These are phyloP conservation scores for Corythaixoides concolor DNA, from an alignment of 2,113 vertebrate genomes.

Conservation along the genomic window DNA sequence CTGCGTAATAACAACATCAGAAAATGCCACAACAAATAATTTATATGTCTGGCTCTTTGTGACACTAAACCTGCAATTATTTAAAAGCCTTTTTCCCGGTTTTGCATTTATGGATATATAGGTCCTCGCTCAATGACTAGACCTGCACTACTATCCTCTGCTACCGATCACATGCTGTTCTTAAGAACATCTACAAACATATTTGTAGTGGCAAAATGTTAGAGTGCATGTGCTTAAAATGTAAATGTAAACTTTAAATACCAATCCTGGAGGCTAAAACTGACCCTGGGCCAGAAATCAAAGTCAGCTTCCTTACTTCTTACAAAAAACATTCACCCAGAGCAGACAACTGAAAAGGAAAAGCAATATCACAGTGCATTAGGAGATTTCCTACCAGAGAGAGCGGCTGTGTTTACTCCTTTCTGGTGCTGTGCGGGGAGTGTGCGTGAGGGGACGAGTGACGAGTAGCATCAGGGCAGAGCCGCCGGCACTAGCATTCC, in stretches of 20 bases:
- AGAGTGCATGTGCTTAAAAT: not conserved
- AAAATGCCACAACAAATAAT: not conserved
- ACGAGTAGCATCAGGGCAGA: not conserved
- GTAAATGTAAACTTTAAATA: constrained; percentile 20
- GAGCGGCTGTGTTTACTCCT: not conserved
- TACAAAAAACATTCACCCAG: constrained; percentile 33
- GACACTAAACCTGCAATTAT: not conserved
- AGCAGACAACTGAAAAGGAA: constrained; percentile 23
- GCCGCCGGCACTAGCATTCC: not conserved
- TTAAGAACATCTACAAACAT: not conserved
- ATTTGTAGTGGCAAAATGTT: not conserved
- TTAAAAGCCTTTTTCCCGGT: not conserved
- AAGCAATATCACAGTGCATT: not conserved
- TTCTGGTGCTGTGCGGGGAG: not conserved
- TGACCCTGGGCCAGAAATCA: not conserved
- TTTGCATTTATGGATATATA: not conserved
- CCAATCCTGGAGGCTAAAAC: not conserved
- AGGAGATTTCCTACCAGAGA: constrained; percentile 30
- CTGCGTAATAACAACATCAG: not conserved
- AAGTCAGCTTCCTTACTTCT: not conserved
- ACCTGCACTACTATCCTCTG: not conserved
- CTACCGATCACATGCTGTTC: not conserved
- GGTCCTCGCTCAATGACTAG: not conserved
- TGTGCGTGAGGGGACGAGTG: not conserved
- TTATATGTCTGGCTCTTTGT: not conserved